phyloP scores from a whole-genome alignment of 2,888 invertebrate species.

The Drymonia ruficornis region DNA sequence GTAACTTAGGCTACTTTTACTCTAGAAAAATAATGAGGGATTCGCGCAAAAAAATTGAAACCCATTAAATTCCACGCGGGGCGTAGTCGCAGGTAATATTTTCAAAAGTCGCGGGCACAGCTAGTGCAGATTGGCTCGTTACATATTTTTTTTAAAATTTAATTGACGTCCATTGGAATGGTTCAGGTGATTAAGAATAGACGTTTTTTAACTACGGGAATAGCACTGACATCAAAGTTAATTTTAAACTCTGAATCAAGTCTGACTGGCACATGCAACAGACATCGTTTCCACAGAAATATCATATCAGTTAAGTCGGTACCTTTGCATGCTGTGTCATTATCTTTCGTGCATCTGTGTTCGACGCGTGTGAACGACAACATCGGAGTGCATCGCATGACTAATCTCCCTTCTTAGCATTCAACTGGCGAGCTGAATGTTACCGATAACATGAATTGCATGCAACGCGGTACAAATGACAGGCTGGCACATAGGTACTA shows the following conservation, averaged over 20 bases:
- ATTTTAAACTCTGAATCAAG: too few relatives aligned
- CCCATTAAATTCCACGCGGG: too few relatives aligned
- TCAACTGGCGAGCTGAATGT: conserved; percentile 56
- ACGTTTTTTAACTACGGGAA: not conserved
- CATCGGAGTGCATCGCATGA: conserved; percentile 65
- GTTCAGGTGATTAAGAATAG: not conserved
- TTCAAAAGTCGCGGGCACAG: too few relatives aligned
- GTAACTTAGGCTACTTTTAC: too few relatives aligned
- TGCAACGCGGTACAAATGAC: conserved; percentile 44
- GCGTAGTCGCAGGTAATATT: too few relatives aligned
- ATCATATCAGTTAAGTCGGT: conserved; percentile 14
- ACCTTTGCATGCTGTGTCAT: conserved; percentile 23
- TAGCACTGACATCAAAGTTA: not conserved
- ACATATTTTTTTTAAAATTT: conserved; percentile 16
- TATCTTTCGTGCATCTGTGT: conserved; percentile 61
- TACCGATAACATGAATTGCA: conserved; percentile 61
- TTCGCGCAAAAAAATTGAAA: too few relatives aligned
- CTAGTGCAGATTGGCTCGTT: too few relatives aligned
- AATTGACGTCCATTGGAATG: conserved; percentile 14
- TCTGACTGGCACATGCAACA: too few relatives aligned
- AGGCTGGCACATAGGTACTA: conserved; percentile 21
- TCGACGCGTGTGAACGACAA: conserved; percentile 71
- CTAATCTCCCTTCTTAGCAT: conserved; percentile 73
- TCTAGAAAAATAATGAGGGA: too few relatives aligned
- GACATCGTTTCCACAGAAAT: not conserved